Evolutionary conservation across 2,113 vertebrate species (phyloP), one percentile per base, ranked within the genome.

Genomic region (Cnemophilus loriae): DNA sequence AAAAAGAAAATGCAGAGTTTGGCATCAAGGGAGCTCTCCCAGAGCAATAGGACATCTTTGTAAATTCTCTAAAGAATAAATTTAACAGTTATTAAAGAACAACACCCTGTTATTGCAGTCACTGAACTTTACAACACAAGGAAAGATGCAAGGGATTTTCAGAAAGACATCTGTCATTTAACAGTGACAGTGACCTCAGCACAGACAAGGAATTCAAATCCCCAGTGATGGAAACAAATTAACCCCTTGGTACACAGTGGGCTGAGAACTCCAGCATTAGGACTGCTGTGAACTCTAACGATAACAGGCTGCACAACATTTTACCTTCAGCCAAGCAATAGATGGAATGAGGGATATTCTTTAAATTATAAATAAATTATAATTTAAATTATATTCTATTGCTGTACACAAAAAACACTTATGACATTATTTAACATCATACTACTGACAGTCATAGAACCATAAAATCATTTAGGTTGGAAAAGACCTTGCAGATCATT

Each of bases 121-220:
- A 91, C 92, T 98, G 97, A 98, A 98, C 98, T 98, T 97, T 97
- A 98, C 98, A 98, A 98, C 98, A 98, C 98, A 98, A 98, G 98
- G 97, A 98, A 98, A 97, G 98, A 98, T 98, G 97, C 97, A 98
- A 98, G 98, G 98, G 97, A 98, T 98, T 99, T 98, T 98, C 98
- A 98, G 98, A 97, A 98, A 99, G 99, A 99, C 98, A 99, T 98
- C 98, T 99, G 99, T 99, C 98, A 99, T 98, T 99, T 99, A 98
- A 97, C 98, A 98, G 98, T 98, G 98, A 98, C 97, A 98, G 98
- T 97, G 98, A 98, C 98, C 98, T 98, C 98, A 98, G 98, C 97
- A 98, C 97, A 98, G 98, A 99, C 95, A 97, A 98, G 98, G 97
- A 98, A 98, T 98, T 97, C 97, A 98, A 98, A 98, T 97, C 98